These are phyloP conservation scores for Pelochelys cantorii DNA, from an alignment of 2,797 vertebrate species.

Conservation along the genomic window DNA sequence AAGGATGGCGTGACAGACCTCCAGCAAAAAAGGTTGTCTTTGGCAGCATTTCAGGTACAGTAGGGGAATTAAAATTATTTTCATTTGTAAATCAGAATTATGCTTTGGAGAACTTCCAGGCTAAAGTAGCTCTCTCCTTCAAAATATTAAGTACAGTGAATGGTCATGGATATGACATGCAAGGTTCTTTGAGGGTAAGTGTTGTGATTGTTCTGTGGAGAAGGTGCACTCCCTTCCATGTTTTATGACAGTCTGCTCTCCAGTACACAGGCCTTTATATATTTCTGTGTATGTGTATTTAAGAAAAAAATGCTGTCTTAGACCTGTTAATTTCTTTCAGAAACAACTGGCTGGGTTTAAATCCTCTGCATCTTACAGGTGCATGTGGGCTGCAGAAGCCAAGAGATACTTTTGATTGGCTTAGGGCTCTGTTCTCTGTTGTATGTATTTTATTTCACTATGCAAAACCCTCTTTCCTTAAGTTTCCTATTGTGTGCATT, in stretches of 20 bases:
- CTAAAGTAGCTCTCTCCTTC: background rate
- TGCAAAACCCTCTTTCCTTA: background rate
- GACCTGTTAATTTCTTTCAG: background rate
- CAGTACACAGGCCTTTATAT: background rate
- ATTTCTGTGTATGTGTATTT: background rate
- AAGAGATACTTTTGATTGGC: background rate
- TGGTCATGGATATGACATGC: background rate
- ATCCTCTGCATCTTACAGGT: background rate
- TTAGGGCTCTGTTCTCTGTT: background rate
- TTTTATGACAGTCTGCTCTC: background rate
- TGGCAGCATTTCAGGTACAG: background rate
- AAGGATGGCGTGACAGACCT: background rate
- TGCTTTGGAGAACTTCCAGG: background rate
- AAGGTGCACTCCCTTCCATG: background rate
- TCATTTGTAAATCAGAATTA: background rate
- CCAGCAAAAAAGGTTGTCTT: background rate
- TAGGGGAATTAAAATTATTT: background rate
- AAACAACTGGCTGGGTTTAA: background rate
- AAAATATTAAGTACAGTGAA: background rate
- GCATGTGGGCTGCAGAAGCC: rapidly evolving
- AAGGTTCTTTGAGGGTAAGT: background rate
- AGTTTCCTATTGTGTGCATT: background rate
- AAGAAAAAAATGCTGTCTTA: background rate
- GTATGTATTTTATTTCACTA: background rate
- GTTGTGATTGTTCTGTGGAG: background rate